These are phyloP conservation scores for Atta colombica DNA, from an alignment of 1,140 invertebrate species.

Conservation along the genomic window DNA sequence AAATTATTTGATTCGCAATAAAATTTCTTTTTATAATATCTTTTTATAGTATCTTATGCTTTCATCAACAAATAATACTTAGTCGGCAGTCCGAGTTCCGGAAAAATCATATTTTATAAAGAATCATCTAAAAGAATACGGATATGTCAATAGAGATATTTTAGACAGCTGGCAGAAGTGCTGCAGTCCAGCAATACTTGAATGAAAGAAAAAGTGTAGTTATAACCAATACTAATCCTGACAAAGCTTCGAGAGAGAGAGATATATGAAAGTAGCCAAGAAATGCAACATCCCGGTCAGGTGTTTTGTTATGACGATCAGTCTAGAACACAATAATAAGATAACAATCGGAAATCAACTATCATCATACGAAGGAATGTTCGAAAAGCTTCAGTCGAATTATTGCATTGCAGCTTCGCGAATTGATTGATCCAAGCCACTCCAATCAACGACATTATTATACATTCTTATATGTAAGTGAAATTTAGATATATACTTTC, in stretches of 20 bases:
- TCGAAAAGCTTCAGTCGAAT: background rate
- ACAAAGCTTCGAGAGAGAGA: slow-evolving; percentile 90
- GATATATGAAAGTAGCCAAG: slow-evolving; percentile 91
- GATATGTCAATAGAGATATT: slow-evolving; percentile 93
- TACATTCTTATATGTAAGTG: slow-evolving; percentile 92
- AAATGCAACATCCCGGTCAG: slow-evolving; percentile 90
- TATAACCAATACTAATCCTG: slow-evolving; percentile 97
- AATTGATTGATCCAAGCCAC: slow-evolving; percentile 91
- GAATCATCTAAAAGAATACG: slow-evolving; percentile 91
- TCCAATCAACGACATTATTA: slow-evolving; percentile 92
- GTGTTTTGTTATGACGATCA: slow-evolving; percentile 93
- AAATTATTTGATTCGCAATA: slow-evolving; percentile 36
- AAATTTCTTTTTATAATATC: background rate
- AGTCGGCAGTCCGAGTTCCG: slow-evolving; percentile 95
- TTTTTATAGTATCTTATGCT: background rate
- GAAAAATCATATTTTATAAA: slow-evolving; percentile 93
- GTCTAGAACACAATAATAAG: slow-evolving; percentile 94
- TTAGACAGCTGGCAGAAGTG: slow-evolving; percentile 93
- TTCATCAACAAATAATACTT: slow-evolving; percentile 89
- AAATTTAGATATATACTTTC: background rate
- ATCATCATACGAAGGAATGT: background rate
- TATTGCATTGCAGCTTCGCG: slow-evolving; percentile 89
- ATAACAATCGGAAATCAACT: slow-evolving; percentile 81
- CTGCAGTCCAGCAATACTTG: slow-evolving; percentile 87
- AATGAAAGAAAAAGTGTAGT: slow-evolving; percentile 91